Evolutionary conservation across 1,140 invertebrate genomes (phyloP).

Genomic region (Manduca sexta): DNA sequence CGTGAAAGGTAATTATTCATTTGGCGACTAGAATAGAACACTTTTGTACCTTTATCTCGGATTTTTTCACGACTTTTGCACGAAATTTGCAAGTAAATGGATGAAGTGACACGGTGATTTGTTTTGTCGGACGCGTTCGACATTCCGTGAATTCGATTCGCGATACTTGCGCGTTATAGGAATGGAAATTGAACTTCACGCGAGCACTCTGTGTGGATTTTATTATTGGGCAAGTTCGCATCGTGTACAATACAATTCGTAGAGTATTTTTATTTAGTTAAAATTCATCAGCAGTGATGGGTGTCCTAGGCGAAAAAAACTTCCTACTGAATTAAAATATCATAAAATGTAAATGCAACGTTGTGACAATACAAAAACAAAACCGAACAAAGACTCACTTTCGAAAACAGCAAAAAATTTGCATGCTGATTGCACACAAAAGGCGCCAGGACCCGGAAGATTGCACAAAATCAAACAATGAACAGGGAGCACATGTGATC

Average conservation of each 20-base stretch:
- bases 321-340: too few relatives aligned
- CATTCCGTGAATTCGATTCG: constrained; percentile 51
- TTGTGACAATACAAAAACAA: not conserved
- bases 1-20: constrained; percentile 73
- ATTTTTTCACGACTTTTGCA: constrained; percentile 64
- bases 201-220: not conserved
- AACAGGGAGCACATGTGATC: constrained; percentile 64
- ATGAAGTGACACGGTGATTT: constrained; percentile 64
- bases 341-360: too few relatives aligned
- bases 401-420: constrained; percentile 40
- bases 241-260: too few relatives aligned
- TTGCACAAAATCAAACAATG: constrained; percentile 56
- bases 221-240: too few relatives aligned
- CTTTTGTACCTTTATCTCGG: constrained; percentile 71
- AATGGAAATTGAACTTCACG: constrained; percentile 19
- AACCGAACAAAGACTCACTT: constrained; percentile 8
- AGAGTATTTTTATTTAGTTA: too few relatives aligned
- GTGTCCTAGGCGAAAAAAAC: too few relatives aligned
- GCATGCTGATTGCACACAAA: constrained; percentile 36
- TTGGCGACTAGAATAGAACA: constrained; percentile 72
- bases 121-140: constrained; percentile 48
- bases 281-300: too few relatives aligned
- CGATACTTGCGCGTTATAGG: constrained; percentile 22
- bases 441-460: constrained; percentile 53
- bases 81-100: constrained; percentile 72